These are phyloP conservation scores for Melanotaenia parkinsoni DNA, from an alignment of 2,797 vertebrate genomes.

Conservation along the genomic window DNA sequence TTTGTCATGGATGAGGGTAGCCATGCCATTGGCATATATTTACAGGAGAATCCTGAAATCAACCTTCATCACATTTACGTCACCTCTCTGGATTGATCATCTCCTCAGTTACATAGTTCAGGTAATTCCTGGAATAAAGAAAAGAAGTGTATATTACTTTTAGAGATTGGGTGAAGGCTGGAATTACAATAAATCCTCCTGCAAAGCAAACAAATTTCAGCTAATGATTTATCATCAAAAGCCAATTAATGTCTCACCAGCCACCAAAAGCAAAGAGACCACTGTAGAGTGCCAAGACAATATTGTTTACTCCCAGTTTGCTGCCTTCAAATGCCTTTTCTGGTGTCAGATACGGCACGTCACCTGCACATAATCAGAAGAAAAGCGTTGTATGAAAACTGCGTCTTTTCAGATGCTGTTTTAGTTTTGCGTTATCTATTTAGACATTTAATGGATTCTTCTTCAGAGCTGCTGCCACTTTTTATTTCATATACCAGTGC, in stretches of 20 bases:
- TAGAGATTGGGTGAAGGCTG: background rate
- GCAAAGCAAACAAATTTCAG: background rate
- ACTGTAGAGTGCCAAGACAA: conserved; percentile 94
- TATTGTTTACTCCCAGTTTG: conserved; percentile 88
- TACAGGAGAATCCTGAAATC: conserved; percentile 55
- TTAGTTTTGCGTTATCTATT: background rate
- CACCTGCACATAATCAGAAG: conserved; percentile 77
- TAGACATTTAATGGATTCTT: conserved; percentile 6
- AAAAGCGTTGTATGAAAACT: background rate
- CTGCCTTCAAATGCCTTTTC: conserved; percentile 89
- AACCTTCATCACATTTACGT: conserved; percentile 62
- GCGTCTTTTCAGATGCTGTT: background rate
- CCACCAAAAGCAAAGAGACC: conserved; percentile 99
- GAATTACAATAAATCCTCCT: background rate
- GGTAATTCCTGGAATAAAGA: conserved; percentile 90
- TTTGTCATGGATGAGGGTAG: conserved; percentile 8
- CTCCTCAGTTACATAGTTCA: conserved; percentile 99
- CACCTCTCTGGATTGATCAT: conserved; percentile 99
- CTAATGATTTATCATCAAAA: background rate
- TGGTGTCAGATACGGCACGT: conserved; percentile 83
- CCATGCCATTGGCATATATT: conserved; percentile 40
- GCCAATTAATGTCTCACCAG: conserved; percentile 85
- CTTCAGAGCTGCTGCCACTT: background rate
- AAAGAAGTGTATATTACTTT: conserved; percentile 8
- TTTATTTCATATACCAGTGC: conserved; percentile 4